These are phyloP conservation scores for Campoletis raptor DNA, from an alignment of 2,888 invertebrate genomes.

Conservation along the genomic window DNA sequence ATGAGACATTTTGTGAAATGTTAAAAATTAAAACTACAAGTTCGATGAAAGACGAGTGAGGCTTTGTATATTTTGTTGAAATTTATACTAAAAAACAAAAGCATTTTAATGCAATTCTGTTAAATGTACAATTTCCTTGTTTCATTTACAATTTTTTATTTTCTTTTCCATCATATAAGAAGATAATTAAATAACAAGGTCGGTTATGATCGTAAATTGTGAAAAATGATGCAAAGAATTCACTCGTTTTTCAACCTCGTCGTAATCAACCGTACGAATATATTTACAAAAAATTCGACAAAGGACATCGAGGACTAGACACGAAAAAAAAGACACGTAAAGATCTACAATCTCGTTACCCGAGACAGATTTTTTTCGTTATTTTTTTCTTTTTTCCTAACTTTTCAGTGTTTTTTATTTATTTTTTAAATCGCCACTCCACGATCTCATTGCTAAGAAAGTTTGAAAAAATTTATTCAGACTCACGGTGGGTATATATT, in stretches of 20 bases:
- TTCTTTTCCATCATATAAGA: background rate
- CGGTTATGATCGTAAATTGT: background rate
- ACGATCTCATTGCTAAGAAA: slow-evolving; percentile 43
- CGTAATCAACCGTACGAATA: slow-evolving; percentile 29
- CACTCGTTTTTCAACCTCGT: slow-evolving; percentile 40
- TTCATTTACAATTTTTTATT: background rate
- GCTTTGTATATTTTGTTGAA: background rate
- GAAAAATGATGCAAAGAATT: slow-evolving; percentile 20
- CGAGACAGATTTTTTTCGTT: background rate
- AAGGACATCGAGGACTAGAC: slow-evolving; percentile 39
- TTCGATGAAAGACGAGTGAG: background rate
- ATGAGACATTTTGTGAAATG: background rate
- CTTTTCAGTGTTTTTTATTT: too few relatives aligned
- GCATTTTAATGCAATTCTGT: background rate
- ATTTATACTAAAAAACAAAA: slow-evolving; percentile 9
- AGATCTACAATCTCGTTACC: slow-evolving; percentile 32
- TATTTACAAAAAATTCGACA: slow-evolving; percentile 61
- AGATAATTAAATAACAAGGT: background rate
- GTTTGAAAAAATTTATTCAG: slow-evolving; percentile 54
- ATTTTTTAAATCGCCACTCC: background rate
- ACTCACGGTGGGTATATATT: slow-evolving; percentile 40
- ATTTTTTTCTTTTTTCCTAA: background rate
- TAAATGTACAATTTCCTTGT: background rate
- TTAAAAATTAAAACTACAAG: slow-evolving; percentile 20
- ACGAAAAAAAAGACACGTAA: slow-evolving; percentile 38